phyloP scores from a whole-genome alignment of 2,113 vertebrate species.

The Coreoperca whiteheadi region DNA sequence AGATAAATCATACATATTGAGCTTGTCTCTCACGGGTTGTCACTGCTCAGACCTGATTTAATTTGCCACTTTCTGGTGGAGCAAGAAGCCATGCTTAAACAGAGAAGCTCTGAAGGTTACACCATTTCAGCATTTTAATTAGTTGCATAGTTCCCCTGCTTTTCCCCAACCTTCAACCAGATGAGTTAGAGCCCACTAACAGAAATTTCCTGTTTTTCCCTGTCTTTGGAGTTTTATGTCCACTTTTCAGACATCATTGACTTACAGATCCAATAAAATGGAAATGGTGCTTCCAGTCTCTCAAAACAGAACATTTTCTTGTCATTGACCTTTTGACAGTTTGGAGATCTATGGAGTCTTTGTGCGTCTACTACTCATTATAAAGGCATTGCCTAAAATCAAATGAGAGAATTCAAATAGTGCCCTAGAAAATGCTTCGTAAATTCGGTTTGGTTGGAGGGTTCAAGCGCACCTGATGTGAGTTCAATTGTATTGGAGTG shows the following conservation, averaged over 20 bases:
- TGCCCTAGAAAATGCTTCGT: conserved; percentile 15
- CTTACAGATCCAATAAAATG: conserved; percentile 13
- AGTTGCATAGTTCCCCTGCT: conserved; percentile 46
- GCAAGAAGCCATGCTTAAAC: conserved; percentile 81
- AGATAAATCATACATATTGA: conserved; percentile 90
- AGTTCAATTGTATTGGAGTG: conserved; percentile 77
- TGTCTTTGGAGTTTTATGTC: background rate
- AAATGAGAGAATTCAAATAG: conserved; percentile 43
- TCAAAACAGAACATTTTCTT: background rate
- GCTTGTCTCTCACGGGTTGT: conserved; percentile 83
- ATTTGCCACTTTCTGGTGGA: conserved; percentile 82
- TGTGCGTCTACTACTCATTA: background rate
- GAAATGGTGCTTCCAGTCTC: background rate
- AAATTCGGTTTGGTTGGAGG: conserved; percentile 54
- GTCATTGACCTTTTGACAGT: conserved; percentile 26
- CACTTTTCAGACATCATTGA: conserved; percentile 18
- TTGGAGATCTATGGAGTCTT: conserved; percentile 7
- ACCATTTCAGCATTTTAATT: conserved; percentile 84
- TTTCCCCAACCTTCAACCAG: conserved; percentile 23
- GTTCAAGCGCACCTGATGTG: conserved; percentile 71
- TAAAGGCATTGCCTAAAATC: conserved; percentile 32
- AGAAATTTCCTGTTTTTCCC: background rate
- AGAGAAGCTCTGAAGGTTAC: conserved; percentile 83
- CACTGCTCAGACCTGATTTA: conserved; percentile 85
- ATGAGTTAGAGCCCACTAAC: conserved; percentile 39